Evolutionary conservation across 2,888 invertebrate species (phyloP).

Genomic region (Caenorhabditis sulstoni): DNA sequence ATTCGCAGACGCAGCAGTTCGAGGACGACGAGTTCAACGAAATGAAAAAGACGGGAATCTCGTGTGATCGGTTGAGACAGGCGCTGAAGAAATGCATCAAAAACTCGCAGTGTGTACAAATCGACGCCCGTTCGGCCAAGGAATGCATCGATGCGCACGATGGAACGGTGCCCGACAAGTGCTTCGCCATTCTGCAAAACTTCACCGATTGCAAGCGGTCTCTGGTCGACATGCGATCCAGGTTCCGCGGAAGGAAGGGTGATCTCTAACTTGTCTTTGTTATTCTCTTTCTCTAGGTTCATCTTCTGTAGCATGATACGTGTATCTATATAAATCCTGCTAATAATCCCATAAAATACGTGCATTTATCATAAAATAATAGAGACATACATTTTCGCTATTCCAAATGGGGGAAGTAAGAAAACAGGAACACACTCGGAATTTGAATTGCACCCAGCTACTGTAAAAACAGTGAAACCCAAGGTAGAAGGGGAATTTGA

Average conservation of each 20-base stretch:
- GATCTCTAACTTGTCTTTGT: conserved; percentile 62
- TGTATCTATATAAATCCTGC: not conserved
- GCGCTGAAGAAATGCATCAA: conserved; percentile 78
- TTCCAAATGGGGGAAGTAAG: conserved; percentile 5
- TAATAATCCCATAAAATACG: not conserved
- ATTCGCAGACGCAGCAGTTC: conserved; percentile 56
- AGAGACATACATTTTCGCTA: conserved; percentile 13
- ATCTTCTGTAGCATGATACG: conserved; percentile 3
- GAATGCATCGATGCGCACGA: conserved; percentile 77
- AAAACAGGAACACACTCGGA: conserved; percentile 38
- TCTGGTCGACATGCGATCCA: conserved; percentile 76
- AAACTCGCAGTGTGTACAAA: conserved; percentile 75
- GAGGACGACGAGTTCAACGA: conserved; percentile 70
- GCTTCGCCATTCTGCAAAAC: conserved; percentile 73
- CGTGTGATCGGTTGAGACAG: conserved; percentile 76
- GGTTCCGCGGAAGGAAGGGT: conserved; percentile 77
- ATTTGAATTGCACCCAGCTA: conserved; percentile 45
- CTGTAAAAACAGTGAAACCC: conserved; percentile 22
- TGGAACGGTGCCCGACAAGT: conserved; percentile 74
- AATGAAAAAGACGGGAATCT: conserved; percentile 70
- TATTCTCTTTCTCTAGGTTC: conserved; percentile 1
- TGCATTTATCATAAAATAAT: conserved; percentile 6
- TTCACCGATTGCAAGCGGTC: conserved; percentile 78
- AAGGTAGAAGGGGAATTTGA: conserved; percentile 5
- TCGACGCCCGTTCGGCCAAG: conserved; percentile 70